phyloP scores from a whole-genome alignment of 2,797 vertebrate genomes.

The Carcharodon carcharias region DNA sequence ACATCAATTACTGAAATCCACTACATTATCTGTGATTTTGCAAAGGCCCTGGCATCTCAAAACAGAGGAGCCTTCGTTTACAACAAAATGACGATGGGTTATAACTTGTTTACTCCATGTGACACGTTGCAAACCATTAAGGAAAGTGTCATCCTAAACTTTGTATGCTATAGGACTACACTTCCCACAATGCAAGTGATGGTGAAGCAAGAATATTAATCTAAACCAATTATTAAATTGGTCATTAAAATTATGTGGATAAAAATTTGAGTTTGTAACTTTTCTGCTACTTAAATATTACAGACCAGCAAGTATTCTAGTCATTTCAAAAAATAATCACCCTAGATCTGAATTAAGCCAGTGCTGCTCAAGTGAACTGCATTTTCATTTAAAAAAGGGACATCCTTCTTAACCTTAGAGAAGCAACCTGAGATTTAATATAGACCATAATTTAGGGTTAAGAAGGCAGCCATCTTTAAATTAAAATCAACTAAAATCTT shows the following conservation, averaged over 20 bases:
- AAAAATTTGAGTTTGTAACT: neutral
- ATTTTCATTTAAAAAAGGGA: neutral
- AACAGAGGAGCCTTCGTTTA: neutral
- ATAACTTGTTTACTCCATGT: neutral
- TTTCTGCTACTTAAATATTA: neutral
- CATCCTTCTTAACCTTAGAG: neutral
- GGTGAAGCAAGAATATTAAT: neutral
- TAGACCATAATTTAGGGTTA: neutral
- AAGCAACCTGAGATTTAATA: neutral
- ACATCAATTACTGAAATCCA: neutral
- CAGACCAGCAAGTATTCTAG: neutral
- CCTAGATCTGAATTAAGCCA: neutral
- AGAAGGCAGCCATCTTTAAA: neutral
- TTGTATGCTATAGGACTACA: neutral
- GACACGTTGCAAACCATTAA: neutral
- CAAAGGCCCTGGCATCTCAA: neutral
- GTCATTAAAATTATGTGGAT: neutral
- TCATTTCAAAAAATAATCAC: neutral
- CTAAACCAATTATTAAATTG: neutral
- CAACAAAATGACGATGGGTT: neutral
- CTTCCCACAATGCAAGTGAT: neutral
- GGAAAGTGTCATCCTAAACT: neutral
- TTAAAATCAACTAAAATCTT: neutral
- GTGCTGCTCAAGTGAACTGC: neutral
- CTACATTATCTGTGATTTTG: neutral